Percentiles rank a stretch among this genome's conserved stretches.
Evolutionary conservation across 1,140 invertebrate genomes (phyloP).

Genomic region (Drosophila parabipectinata): DNA sequence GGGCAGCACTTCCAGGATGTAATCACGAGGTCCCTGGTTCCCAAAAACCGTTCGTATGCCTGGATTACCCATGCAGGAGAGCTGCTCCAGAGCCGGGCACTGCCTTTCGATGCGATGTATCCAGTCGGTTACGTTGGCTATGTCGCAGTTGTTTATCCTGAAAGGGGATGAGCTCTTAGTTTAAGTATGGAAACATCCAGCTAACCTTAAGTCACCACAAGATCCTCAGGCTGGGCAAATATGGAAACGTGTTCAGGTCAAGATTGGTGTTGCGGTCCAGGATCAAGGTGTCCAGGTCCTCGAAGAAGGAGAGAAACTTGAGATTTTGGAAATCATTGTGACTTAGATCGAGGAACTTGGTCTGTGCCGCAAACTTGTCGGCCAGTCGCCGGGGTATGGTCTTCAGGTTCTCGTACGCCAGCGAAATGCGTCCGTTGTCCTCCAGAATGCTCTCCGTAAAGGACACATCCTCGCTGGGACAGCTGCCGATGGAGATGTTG

Average conservation of each 20-base stretch:
- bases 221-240: conserved; percentile 70
- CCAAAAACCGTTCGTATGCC: conserved; percentile 59
- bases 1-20: conserved; percentile 62
- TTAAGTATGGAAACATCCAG: too few species aligned
- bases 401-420: conserved; percentile 77
- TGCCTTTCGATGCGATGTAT: conserved; percentile 71
- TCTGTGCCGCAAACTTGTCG: conserved; percentile 73
- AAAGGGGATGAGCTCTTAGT: neutral
- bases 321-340: conserved; percentile 76
- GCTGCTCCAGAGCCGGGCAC: conserved; percentile 70
- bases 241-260: conserved; percentile 73
- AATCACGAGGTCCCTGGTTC: conserved; percentile 45
- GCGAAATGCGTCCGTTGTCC: conserved; percentile 75
- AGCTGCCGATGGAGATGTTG: conserved; percentile 69
- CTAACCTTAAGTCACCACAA: conserved; percentile 52
- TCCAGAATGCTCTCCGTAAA: conserved; percentile 70
- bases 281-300: conserved; percentile 74
- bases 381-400: conserved; percentile 70
- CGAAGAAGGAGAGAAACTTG: conserved; percentile 77
- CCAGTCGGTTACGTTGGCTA: conserved; percentile 74
- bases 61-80: conserved; percentile 80
- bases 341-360: conserved; percentile 78
- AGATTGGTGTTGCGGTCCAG: conserved; percentile 71
- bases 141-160: conserved; percentile 82
- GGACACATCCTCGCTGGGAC: conserved; percentile 65